phyloP scores from a whole-genome alignment of 2,113 vertebrate genomes.

The Nothobranchius furzeri region DNA sequence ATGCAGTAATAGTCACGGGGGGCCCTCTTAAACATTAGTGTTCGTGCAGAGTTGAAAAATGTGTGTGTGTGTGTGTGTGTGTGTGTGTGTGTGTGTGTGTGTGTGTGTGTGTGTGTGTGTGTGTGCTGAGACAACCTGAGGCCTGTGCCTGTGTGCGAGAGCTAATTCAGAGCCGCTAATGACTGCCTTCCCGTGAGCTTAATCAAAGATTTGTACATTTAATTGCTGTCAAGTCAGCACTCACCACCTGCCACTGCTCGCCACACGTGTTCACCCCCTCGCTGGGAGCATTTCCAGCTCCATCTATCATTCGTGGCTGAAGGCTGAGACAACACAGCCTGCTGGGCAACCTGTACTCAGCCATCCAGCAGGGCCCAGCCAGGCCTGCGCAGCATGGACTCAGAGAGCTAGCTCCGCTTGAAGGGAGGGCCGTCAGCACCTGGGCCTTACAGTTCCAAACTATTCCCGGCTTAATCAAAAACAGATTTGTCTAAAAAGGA shows the following conservation, averaged over 20 bases:
- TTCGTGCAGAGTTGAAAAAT: slow-evolving; percentile 21
- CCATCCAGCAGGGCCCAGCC: slow-evolving; percentile 75
- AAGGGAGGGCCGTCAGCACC: slow-evolving; percentile 58
- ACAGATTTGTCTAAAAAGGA: slow-evolving; percentile 48
- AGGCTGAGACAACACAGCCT: slow-evolving; percentile 83
- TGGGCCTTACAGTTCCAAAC: slow-evolving; percentile 35
- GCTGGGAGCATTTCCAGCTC: slow-evolving; percentile 75
- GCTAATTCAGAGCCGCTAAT: slow-evolving; percentile 83
- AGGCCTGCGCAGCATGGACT: slow-evolving; percentile 66
- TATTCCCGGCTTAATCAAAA: slow-evolving; percentile 38
- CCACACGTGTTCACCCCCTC: slow-evolving; percentile 82
- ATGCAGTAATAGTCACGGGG: background rate
- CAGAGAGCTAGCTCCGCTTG: slow-evolving; percentile 32
- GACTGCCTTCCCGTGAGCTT: slow-evolving; percentile 87
- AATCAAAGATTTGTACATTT: slow-evolving; percentile 94
- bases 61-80: background rate
- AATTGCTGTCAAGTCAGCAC: slow-evolving; percentile 92
- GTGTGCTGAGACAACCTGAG: slow-evolving; percentile 4
- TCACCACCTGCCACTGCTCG: slow-evolving; percentile 88
- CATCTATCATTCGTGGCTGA: slow-evolving; percentile 82
- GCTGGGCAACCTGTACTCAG: slow-evolving; percentile 82
- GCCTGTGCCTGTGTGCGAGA: slow-evolving; percentile 58
- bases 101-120: slow-evolving; percentile 9
- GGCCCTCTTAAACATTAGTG: slow-evolving; percentile 6
- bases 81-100: too few relatives aligned